phyloP scores from a whole-genome alignment of 2,888 invertebrate genomes.

The Chaetogeoica ovagalla region DNA sequence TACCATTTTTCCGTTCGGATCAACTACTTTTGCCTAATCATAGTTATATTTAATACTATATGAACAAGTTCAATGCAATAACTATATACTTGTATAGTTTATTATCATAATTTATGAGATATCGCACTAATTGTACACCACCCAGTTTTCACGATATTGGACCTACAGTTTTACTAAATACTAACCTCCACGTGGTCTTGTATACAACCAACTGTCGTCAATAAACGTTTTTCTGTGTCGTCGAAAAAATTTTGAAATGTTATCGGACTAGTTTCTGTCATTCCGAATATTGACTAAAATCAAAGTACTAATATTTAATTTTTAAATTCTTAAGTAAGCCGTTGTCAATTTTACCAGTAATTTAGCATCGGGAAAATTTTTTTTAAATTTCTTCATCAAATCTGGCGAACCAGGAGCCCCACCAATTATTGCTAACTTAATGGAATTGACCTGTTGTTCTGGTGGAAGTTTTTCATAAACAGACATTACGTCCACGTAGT shows the following conservation, averaged over 20 bases:
- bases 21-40: conserved; percentile 67
- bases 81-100: too few species aligned
- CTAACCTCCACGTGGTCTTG: conserved; percentile 63
- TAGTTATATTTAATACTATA: too few species aligned
- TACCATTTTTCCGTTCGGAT: conserved; percentile 67
- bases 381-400: conserved; percentile 63
- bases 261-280: conserved; percentile 67
- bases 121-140: too few species aligned
- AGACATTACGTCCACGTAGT: conserved; percentile 77
- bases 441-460: conserved; percentile 55
- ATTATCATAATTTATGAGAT: too few species aligned
- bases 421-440: conserved; percentile 67
- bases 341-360: conserved; percentile 8
- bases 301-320: too few species aligned
- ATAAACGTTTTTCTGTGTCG: conserved; percentile 61
- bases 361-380: conserved; percentile 9
- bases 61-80: background rate
- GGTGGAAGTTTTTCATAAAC: conserved; percentile 21
- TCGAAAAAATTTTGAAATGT: conserved; percentile 62
- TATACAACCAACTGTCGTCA: conserved; percentile 64
- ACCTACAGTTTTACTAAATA: background rate
- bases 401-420: conserved; percentile 73
- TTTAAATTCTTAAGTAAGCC: background rate
- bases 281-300: conserved; percentile 64
- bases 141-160: too few species aligned